These are phyloP conservation scores for Melitaea athalia DNA, from an alignment of 2,888 invertebrate genomes.

Conservation along the genomic window DNA sequence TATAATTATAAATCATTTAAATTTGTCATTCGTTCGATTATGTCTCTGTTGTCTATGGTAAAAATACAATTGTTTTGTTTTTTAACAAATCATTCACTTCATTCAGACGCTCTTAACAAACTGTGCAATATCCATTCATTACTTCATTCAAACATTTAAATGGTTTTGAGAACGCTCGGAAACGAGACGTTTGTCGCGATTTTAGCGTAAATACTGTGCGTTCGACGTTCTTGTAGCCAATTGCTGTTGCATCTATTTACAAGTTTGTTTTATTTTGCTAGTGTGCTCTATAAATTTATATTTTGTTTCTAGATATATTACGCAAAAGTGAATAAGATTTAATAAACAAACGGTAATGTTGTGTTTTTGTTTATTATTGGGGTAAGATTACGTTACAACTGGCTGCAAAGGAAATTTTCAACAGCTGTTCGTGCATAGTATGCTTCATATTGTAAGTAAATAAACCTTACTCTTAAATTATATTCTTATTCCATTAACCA, in stretches of 20 bases:
- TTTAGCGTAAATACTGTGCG: slow-evolving; percentile 72
- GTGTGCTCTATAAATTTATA: slow-evolving; percentile 27
- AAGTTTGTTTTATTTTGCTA: slow-evolving; percentile 30
- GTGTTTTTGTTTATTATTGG: slow-evolving; percentile 68
- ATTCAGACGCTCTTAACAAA: slow-evolving; percentile 12
- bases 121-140: slow-evolving; percentile 29
- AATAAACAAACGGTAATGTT: slow-evolving; percentile 61
- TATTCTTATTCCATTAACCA: background rate
- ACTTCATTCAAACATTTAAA: slow-evolving; percentile 40
- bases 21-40: slow-evolving; percentile 4
- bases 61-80: slow-evolving; percentile 33
- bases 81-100: slow-evolving; percentile 22
- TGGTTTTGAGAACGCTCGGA: slow-evolving; percentile 55
- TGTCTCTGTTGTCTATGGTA: slow-evolving; percentile 12
- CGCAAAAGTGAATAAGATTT: slow-evolving; percentile 45
- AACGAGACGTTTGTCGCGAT: slow-evolving; percentile 72
- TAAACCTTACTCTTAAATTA: slow-evolving; percentile 24
- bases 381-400: slow-evolving; percentile 51
- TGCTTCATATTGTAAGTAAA: slow-evolving; percentile 75
- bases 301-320: slow-evolving; percentile 22
- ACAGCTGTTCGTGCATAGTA: slow-evolving; percentile 75
- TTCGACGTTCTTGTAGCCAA: slow-evolving; percentile 62
- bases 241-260: slow-evolving; percentile 7
- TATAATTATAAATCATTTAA: background rate
- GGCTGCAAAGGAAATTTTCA: slow-evolving; percentile 56